Base-by-base conservation (phyloP, 2,113 vertebrate species). In the Ctenodactylus gundi region DNA sequence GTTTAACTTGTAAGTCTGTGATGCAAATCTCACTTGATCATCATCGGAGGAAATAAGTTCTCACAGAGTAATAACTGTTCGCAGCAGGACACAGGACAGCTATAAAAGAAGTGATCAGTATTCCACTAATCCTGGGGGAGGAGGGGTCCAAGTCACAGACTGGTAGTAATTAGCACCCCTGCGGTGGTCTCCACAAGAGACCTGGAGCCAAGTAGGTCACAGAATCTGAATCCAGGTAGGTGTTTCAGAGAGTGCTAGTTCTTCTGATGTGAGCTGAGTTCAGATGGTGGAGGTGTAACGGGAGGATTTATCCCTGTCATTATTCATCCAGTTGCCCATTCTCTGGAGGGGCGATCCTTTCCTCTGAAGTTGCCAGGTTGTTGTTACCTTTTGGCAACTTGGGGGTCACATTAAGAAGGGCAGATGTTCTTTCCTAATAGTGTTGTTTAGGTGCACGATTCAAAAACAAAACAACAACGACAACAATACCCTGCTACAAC, bases 161-260 rank as follows among this genome's bases (percentile, higher is more conserved):
- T 0, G 29, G 29, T 36, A 27, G 15, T 88, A 84, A 95, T 96
- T 92, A 81, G 65, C 36, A 85, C 73, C 68, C 49, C 23, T 95
- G 78, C 21, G 77, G 39, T 85, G 73, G 67, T 94, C 81, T 91
- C 95, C 70, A 81, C 67, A 90, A 92, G 55, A 93, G n/a, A 8
- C 44, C 44, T 93, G 75, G 41, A 96, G 83, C 75, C 62, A 92
- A 86, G 23, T 23, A 73, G 64, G 36, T 53, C 88, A 75, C 4
- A 23, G 68, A 29, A 58, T 55, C 6, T 60, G 87, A 92, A 90
- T 57, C 72, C 51, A 31, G 12, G 44, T 41, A 58, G 62, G 17
- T 68, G 23, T 75, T 95, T 87, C 86, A 34, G 76, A 90, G 77
- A 18, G 80, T 73, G 60, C 81, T 36, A n/a, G 15, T 70, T 77